Conservation (phyloP, 2,888 invertebrate species). For the Chirona hameri region DNA sequence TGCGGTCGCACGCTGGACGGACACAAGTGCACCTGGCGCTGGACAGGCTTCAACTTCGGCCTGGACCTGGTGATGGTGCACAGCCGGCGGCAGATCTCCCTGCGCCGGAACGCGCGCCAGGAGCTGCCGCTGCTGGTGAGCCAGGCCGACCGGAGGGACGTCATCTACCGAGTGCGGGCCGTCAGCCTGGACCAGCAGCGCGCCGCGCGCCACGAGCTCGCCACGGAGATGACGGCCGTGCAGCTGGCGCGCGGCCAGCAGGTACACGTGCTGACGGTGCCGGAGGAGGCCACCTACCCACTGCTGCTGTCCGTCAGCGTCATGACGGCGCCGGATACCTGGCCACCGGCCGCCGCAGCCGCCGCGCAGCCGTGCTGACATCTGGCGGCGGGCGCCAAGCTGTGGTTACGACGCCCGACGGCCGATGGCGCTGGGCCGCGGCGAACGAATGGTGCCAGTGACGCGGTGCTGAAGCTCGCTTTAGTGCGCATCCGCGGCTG, state of each 20-base stretch:
- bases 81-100: conserved; percentile 57
- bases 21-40: conserved; percentile 55
- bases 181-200: conserved; percentile 63
- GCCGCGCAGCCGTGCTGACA: too few relatives aligned
- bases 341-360: too few relatives aligned
- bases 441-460: too few relatives aligned
- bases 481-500: too few relatives aligned
- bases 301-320: not conserved
- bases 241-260: conserved; percentile 38
- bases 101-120: conserved; percentile 60
- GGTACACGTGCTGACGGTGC: conserved; percentile 31
- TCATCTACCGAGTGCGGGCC: conserved; percentile 58
- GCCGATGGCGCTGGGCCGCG: too few relatives aligned
- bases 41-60: conserved; percentile 76
- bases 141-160: conserved; percentile 57
- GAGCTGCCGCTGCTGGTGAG: conserved; percentile 60
- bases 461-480: too few relatives aligned
- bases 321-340: not conserved
- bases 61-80: conserved; percentile 62
- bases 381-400: too few relatives aligned
- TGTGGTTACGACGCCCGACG: too few relatives aligned
- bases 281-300: not conserved
- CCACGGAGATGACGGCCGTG: conserved; percentile 35
- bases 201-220: conserved; percentile 53
- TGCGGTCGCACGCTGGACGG: conserved; percentile 62